Evolutionary conservation across 64 coral and sea anemone species (phyloP), one percentile per base, ranked within the genome.

Genomic region (Montipora foliosa): DNA sequence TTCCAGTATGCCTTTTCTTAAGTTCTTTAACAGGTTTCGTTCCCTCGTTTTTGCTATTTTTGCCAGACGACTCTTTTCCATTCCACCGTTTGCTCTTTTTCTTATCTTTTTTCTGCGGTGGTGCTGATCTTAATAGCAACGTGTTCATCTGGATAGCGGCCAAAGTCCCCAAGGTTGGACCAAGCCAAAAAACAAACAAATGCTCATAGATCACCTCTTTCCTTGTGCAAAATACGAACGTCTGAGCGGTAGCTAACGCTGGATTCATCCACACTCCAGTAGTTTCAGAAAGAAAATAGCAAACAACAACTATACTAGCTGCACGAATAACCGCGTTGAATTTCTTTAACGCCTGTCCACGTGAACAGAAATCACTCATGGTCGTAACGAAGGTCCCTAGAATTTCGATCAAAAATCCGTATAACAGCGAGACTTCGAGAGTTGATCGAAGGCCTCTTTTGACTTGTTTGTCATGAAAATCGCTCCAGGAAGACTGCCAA

Each of bases 201-300:
- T 98, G 96, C 80, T 98, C 93, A 7, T 81, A 51, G 16, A 95
- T 76, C 12, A 89, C 89, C 15, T 89, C 93, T 62, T 87, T 92
- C 69, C 59, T 90, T 37, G 80, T 66, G 21, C 74, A 62, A 79
- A 79, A 88, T 2, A 95, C 78, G 71, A 97, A 97, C 22, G 93
- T 81, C 22, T 97, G 96, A 47, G 91, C 96, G 8, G 96, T 95
- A 5, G 96, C 96, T 20, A 97, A 76, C 1, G 88, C 96, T 66
- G 96, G 96, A 29, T 97, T 97, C 93, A 97, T 97, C 96, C 96
- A 95, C 1, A 91, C 79, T 61, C 96, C 96, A 4, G 96, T 97
- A 5, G 96, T 97, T 86, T 90, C 87, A 1, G 96, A 81, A 13
- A 97, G 82, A 58, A 90, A 49, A 50, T 95, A 95, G 7, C 89